A percentile compares a stretch with the other conserved stretches of the same genome.
phyloP scores from a whole-genome alignment of 2,888 invertebrate genomes.

The Euphydryas editha region DNA sequence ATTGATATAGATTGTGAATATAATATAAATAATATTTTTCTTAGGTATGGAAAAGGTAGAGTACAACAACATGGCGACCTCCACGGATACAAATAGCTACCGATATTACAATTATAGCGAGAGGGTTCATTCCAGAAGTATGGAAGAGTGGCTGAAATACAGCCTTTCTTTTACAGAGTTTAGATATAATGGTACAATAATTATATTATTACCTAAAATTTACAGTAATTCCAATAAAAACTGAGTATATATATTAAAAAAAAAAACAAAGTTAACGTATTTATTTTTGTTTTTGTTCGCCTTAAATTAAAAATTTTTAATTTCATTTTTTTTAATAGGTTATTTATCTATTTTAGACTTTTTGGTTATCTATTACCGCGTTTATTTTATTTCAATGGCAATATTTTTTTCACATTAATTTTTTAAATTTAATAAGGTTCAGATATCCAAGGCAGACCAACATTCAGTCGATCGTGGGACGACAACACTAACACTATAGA shows the following conservation, averaged over 20 bases:
- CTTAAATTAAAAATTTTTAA: too few species aligned
- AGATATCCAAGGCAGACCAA: slow-evolving; percentile 73
- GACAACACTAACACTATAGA: slow-evolving; percentile 82
- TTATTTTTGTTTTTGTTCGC: too few species aligned
- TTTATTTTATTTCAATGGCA: too few species aligned
- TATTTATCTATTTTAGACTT: not conserved
- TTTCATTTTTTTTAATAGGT: too few species aligned
- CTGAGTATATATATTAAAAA: too few species aligned
- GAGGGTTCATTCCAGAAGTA: slow-evolving; percentile 81
- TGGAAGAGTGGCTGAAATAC: slow-evolving; percentile 87
- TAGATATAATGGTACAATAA: slow-evolving; percentile 58
- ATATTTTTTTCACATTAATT: not conserved
- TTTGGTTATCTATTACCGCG: not conserved
- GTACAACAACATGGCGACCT: slow-evolving; percentile 79
- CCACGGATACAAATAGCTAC: slow-evolving; percentile 78
- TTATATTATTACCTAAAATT: too few species aligned
- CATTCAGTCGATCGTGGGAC: slow-evolving; percentile 80
- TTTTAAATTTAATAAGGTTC: slow-evolving; percentile 51
- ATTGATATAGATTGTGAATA: too few species aligned
- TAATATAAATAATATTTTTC: too few species aligned
- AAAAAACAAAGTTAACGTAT: too few species aligned
- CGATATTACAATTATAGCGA: slow-evolving; percentile 84
- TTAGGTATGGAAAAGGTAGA: slow-evolving; percentile 82
- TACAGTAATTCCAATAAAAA: too few species aligned
- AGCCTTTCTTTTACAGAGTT: slow-evolving; percentile 82